Base-by-base conservation (phyloP, 2,797 vertebrate species). In the Cetoscarus ocellatus region DNA sequence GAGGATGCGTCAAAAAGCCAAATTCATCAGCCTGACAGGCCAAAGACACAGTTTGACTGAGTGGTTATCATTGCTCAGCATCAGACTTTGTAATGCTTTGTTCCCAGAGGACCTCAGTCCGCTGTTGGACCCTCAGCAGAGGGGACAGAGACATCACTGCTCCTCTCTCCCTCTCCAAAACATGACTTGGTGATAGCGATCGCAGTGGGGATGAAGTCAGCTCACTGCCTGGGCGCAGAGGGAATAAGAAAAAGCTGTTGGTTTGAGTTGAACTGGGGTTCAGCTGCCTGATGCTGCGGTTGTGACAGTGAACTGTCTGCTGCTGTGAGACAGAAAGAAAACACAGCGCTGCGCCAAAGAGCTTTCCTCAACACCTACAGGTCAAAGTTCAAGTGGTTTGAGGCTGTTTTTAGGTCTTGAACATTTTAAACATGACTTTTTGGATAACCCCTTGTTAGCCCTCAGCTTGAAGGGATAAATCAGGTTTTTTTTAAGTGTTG, bases 281-380 rank as follows among this genome's bases (percentile, higher is more conserved):
- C 72, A 79, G 61, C 71, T 60, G 67, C 9, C 13, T 5, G 72
- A 50, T 3, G 39, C 58, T 68, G 55, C 39, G 54, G 47, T 63
- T 72, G 75, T 70, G 59, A 75, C 57, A 77, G 61, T 65, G 67
- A 79, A 60, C 43, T 6, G 47, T 61, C 61, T 75, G 54, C 52
- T 73, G 70, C 67, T 52, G 75, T 19, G 3, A 58, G 73, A 69
- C 72, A 42, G 47, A 66, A 42, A 66, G 67, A 15, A 45, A 75
- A 55, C 44, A 13, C 40, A 53, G 49, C 70, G 34, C 13, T 51
- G 48, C 8, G 54, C 68, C 58, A 53, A 27, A 60, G 19, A 57
- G 57, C 47, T 65, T 43, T 65, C 39, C 50, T 75, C 44, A 50
- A 60, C 54, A 39, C 1, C 62, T 8, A 48, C 60, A 56, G 48